Base-by-base conservation (phyloP, 2,797 vertebrate species). In the Sebastes oblongus region DNA sequence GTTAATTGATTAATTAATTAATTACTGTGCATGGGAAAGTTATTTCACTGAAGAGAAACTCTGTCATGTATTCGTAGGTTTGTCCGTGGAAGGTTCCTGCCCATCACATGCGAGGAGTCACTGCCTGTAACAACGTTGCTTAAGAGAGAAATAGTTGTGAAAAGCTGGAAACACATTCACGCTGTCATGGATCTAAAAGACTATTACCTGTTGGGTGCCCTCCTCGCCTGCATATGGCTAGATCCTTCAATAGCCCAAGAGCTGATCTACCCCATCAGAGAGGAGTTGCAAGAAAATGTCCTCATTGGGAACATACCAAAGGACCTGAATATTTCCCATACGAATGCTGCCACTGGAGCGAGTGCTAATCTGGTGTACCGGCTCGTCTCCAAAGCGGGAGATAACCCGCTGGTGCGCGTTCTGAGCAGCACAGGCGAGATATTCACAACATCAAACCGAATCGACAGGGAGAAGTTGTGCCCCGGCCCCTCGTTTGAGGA, bases 241-340 rank as follows among this genome's bases (percentile, higher is more conserved):
- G 98, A 99, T 96, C 98, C 98, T 52, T 97, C 98, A 88, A 94
- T 99, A 93, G 98, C 98, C 92, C 98, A 99, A 96, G 98, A 99
- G 96, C 96, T 99, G 82, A 99, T 98, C 95, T 99, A 99, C 93
- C 98, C 98, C 82, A 99, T 99, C 93, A 96, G 98, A 93, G 98
- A 99, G 94, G 98, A 99, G 92, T 92, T 99, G 95, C 98, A 98
- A 91, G 98, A 99, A 94, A 99, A 99, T 77, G 96, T 99, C 90
- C 98, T 99, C 88, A 99, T 99, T 96, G 98, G 98, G 95, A 99
- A 99, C 95, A 99, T 99, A 98, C 98, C 98, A 97, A 98, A 98
- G 96, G 98, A 99, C 95, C 95, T 99, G 92, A 99, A 99, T 94
- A 98, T 99, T 95, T 99, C 98, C 90, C 98, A 98, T 90, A 97